These are phyloP conservation scores for Dinocampus coccinellae DNA, from an alignment of 2,888 invertebrate species.

Conservation along the genomic window DNA sequence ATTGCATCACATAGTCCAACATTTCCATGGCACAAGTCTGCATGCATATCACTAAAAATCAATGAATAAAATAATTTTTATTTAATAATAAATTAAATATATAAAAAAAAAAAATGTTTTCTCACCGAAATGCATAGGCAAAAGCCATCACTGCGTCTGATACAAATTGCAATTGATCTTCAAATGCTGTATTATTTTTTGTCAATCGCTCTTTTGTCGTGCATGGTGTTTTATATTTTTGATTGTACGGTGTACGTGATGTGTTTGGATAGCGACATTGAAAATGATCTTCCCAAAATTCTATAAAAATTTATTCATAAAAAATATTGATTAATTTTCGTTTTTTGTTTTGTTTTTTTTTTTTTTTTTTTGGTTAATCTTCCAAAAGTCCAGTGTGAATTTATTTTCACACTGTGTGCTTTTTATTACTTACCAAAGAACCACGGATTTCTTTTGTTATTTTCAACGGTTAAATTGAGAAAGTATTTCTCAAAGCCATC, in stretches of 20 bases:
- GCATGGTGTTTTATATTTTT: conserved; percentile 78
- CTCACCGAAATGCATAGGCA: conserved; percentile 86
- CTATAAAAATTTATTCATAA: conserved; percentile 70
- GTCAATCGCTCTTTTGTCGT: conserved; percentile 84
- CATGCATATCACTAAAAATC: conserved; percentile 84
- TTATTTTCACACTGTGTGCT: no score
- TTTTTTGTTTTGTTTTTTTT: no score
- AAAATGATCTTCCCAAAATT: conserved; percentile 96
- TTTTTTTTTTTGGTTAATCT: no score
- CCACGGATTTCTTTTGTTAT: conserved; percentile 94
- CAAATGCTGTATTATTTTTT: conserved; percentile 85
- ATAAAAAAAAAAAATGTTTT: background rate
- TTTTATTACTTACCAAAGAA: conserved; percentile 83
- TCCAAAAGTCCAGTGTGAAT: no score
- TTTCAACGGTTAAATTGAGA: conserved; percentile 84
- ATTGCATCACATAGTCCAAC: conserved; percentile 88
- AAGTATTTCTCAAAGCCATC: conserved; percentile 91
- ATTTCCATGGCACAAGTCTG: conserved; percentile 80
- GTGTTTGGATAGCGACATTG: conserved; percentile 88
- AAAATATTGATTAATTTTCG: background rate
- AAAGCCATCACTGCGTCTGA: conserved; percentile 97
- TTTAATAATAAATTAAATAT: no score
- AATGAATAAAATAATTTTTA: background rate
- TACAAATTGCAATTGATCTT: conserved; percentile 95
- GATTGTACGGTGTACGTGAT: conserved; percentile 85